phyloP scores from a whole-genome alignment of 2,797 vertebrate genomes.

The Aulostomus chinensis region DNA sequence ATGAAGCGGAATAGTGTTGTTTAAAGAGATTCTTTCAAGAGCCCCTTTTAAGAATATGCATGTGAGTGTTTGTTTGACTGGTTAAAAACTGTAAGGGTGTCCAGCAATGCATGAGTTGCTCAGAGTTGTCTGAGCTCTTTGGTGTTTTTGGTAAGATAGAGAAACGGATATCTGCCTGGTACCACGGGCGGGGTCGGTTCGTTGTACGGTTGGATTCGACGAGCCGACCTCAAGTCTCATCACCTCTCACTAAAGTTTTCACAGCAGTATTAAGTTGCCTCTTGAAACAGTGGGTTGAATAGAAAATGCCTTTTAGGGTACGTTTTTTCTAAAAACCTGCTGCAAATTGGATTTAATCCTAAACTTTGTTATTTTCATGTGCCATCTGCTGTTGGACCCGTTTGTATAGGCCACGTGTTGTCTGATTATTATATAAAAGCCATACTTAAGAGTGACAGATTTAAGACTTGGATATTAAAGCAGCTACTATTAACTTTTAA shows the following conservation, averaged over 20 bases:
- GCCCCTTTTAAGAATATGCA: slow-evolving; percentile 41
- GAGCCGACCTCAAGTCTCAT: slow-evolving; percentile 19
- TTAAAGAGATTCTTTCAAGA: slow-evolving; percentile 17
- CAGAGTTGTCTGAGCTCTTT: slow-evolving; percentile 23
- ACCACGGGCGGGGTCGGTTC: slow-evolving; percentile 6
- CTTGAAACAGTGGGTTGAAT: slow-evolving; percentile 21
- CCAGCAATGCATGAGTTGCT: slow-evolving; percentile 52
- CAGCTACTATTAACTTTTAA: too few species aligned
- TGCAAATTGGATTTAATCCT: slow-evolving; percentile 33
- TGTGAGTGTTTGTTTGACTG: slow-evolving; percentile 37
- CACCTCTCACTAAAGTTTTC: slow-evolving; percentile 27
- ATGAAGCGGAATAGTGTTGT: slow-evolving; percentile 39
- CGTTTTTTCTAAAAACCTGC: slow-evolving; percentile 14
- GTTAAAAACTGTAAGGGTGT: slow-evolving; percentile 22
- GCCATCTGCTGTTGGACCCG: slow-evolving; percentile 61
- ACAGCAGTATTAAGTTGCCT: slow-evolving; percentile 52
- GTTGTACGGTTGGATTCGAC: slow-evolving; percentile 24
- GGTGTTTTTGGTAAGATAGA: slow-evolving; percentile 26
- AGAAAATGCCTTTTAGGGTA: slow-evolving; percentile 9
- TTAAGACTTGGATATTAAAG: slow-evolving; percentile 48
- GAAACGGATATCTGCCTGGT: slow-evolving; percentile 13
- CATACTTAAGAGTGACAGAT: slow-evolving; percentile 48
- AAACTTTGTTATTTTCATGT: slow-evolving; percentile 57
- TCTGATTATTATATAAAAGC: slow-evolving; percentile 47
- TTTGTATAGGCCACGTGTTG: slow-evolving; percentile 40